Base-by-base conservation (phyloP, 2,888 invertebrate species). In the Parnassius glacialis region DNA sequence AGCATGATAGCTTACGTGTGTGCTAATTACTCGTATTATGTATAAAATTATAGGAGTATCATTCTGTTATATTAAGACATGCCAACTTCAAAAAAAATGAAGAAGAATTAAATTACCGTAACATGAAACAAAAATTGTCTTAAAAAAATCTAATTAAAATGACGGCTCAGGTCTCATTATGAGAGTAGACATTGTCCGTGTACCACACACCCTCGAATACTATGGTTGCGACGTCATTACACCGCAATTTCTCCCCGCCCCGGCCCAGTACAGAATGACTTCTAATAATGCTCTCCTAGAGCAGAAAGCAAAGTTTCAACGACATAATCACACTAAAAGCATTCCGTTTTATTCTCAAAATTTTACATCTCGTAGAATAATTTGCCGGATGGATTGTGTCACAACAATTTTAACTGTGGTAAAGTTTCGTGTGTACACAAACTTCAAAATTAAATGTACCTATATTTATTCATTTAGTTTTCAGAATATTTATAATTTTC, bases 251-350 rank as follows among this genome's bases (percentile, higher is more conserved):
- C 76, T 70, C 69, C 72, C 69, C 69, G 65, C 65, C 68, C 66
- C 58, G 61, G 65, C 65, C 63, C 66, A 66, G 65, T 67, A 64
- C 66, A 63, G 75, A 81, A 80, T 74, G 80, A 79, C 79, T 82
- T 81, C 79, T 84, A 81, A 83, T 85, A 85, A 80, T 73, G 77
- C 79, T 74, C 73, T 66, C 75, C 67, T 69, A 67, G 73, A 72
- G 76, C 74, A 74, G 74, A 81, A 82, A 78, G 80, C 79, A 78
- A 79, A 80, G 79, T 79, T 76, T 78, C 79, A 78, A 84, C 79
- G 80, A 81, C 86, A 85, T 85, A 86, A 87, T 87, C 84, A 82
- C 78, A 80, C 82, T 87, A 86, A 87, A 87, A 87, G 86, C 87
- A 82, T 83, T 79, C 75, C 74, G 75, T 74, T 74, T 73, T 73